Evolutionary conservation across 2,888 invertebrate species (phyloP).

Genomic region (Gymnoscelis rufifasciata): DNA sequence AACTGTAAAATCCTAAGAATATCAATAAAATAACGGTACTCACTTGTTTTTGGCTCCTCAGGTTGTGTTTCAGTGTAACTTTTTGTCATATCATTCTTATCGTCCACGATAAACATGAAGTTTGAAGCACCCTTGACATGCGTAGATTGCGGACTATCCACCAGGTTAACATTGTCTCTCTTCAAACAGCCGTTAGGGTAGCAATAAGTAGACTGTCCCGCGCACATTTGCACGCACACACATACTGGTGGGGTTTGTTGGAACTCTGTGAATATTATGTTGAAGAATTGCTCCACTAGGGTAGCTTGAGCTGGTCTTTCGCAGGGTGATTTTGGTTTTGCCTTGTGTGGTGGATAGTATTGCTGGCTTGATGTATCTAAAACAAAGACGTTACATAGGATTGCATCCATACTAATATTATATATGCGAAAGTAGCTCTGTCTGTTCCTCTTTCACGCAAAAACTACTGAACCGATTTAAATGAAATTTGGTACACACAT

Average conservation of each 20-base stretch:
- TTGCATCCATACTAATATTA: no score
- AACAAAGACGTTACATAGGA: no score
- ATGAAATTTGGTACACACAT: no score
- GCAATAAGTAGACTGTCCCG: slow-evolving; percentile 57
- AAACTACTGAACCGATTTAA: no score
- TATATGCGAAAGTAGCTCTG: no score
- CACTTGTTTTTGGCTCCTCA: slow-evolving; percentile 30
- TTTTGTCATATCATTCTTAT: slow-evolving; percentile 39
- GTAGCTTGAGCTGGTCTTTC: slow-evolving; percentile 38
- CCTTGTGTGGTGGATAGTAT: slow-evolving; percentile 28
- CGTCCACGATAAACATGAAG: slow-evolving; percentile 43
- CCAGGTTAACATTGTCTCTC: slow-evolving; percentile 31
- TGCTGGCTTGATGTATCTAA: slow-evolving; percentile 36
- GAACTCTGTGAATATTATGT: slow-evolving; percentile 59
- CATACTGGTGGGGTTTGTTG: slow-evolving; percentile 53
- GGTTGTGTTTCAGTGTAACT: slow-evolving; percentile 8
- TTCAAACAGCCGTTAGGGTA: slow-evolving; percentile 63
- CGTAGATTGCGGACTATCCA: slow-evolving; percentile 20
- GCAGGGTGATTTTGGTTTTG: slow-evolving; percentile 31
- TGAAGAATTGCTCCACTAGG: slow-evolving; percentile 60
- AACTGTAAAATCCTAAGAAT: background rate
- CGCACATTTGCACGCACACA: slow-evolving; percentile 49
- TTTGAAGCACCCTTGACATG: slow-evolving; percentile 32
- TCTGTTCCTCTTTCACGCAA: no score
- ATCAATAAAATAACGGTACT: background rate